Base-by-base conservation (phyloP, 2,888 invertebrate species). In the Nemotelus pantherinus region DNA sequence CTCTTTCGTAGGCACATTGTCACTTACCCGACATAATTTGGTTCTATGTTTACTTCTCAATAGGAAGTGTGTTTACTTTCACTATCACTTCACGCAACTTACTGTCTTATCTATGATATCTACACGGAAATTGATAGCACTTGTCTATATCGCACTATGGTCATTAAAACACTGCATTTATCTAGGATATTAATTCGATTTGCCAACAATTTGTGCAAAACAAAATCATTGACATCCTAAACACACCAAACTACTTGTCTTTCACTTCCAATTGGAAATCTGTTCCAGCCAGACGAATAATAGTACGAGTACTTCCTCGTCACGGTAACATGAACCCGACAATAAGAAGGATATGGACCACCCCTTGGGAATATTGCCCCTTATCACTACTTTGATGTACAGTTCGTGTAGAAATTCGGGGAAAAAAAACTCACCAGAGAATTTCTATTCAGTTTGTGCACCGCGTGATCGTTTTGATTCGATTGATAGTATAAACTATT, bases 191-290 rank as follows among this genome's bases (percentile, higher is more conserved):
- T n/a, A 58, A 45, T 58, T 47, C 72, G 25, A 9, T 6, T 41
- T 7, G 55, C 6, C 25, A 25, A 25, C 25, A 25, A 25, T 25
- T 25, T 25, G 25, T 25, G 25, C 25, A 70, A 70, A 41, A 41
- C 55, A 70, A n/a, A 9, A 70, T 70, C 41, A 70, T 70, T 55
- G 55, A 53, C 41, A 48, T 5, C 45, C 41, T 74, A 74, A 48
- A 48, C 43, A 72, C n/a, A 55, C 25, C 50, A 39, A 63, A 60
- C 58, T 39, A 47, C 44, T 45, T 74, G 48, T 48, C 9, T 68
- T 58, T 74, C 48, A 25, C 63, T 48, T 74, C 63, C 74, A 74
- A 63, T 60, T 60, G 74, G 74, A 74, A 74, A 74, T 74, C 48
- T 39, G 7, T 60, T 63, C 60, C 60, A 63, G n/a, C 3, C 25